Evolutionary conservation across 92 coral and sea anemone genomes (phyloP), one percentile per base, ranked within the genome.

Genomic region (Parazoanthus atlanticus): DNA sequence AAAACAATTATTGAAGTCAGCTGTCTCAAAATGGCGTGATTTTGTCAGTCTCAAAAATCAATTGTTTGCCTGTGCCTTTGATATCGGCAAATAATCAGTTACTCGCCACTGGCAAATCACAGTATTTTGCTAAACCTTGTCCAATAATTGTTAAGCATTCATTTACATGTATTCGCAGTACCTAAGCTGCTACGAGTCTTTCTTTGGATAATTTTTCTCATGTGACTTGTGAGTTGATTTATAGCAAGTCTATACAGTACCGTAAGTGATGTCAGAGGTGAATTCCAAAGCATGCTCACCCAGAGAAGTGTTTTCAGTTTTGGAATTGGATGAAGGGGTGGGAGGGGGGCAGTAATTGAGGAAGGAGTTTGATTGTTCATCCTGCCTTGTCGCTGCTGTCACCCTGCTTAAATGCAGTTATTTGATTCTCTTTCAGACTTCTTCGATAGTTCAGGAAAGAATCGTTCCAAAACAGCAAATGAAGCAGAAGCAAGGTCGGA

Each of bases 371-470:
- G 58, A 61, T 61, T 61, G 28, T 23, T 21, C 65, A 19, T 23
- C 28, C 7, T 23, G 9, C 69, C 69, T 19, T 61, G 26, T 61
- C 17, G 25, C 69, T 61, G 64, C 69, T 61, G 26, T 23, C 69
- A 61, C 9, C 26, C 26, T 2, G 3, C 10, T 15, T 61, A 61
- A 61, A 21, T 61, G 69, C 26, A 61, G 3, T 61, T 46, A 11
- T 46, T 61, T 23, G 26, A 17, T 61, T 61, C 64, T 28, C 72
- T 89, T 76, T 73, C 78, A 96, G 98, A 96, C 90, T 96, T 96
- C 76, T 94, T 96, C 88, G 97, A 96, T 76, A 82, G 49, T 47
- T 87, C 95, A 82, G 88, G 72, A 76, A 34, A 88, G 26, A 90
- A 80, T 41, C 79, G 82, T n/a, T 52, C 29, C 34, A 66, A 84